phyloP scores from a whole-genome alignment of 2,797 vertebrate genomes.

The Onychomys torridus region DNA sequence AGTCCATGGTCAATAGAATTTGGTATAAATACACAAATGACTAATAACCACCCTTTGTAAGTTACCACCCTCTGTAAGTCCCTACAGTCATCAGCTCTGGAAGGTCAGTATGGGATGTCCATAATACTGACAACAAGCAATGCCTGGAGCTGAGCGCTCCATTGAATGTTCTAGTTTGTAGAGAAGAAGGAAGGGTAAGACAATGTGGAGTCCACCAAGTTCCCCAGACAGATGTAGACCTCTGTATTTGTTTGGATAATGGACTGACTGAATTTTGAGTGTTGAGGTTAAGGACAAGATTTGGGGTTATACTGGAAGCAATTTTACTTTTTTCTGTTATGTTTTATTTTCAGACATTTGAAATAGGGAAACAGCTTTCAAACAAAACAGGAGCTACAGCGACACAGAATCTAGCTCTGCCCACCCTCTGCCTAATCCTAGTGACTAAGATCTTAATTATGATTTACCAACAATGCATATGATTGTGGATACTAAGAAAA shows the following conservation, averaged over 20 bases:
- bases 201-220: not conserved
- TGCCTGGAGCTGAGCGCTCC: not conserved
- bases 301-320: not conserved
- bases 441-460: not conserved
- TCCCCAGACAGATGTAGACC: not conserved
- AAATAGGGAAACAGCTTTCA: not conserved
- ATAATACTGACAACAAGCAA: not conserved
- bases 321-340: not conserved
- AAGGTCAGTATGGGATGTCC: not conserved
- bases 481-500: slow-evolving; percentile 4
- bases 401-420: not conserved
- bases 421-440: not conserved
- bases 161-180: not conserved
- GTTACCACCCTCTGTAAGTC: not conserved
- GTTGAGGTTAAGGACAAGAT: not conserved
- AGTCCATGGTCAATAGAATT: not conserved
- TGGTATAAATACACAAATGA: not conserved
- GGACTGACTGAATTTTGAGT: not conserved
- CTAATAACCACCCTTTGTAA: not conserved
- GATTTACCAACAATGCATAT: not conserved
- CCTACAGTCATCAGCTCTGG: not conserved
- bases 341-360: not conserved
- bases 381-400: not conserved
- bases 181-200: not conserved
- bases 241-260: not conserved